These are phyloP conservation scores for Pelvicachromis taeniatus DNA, from an alignment of 2,113 vertebrate species.

Conservation along the genomic window DNA sequence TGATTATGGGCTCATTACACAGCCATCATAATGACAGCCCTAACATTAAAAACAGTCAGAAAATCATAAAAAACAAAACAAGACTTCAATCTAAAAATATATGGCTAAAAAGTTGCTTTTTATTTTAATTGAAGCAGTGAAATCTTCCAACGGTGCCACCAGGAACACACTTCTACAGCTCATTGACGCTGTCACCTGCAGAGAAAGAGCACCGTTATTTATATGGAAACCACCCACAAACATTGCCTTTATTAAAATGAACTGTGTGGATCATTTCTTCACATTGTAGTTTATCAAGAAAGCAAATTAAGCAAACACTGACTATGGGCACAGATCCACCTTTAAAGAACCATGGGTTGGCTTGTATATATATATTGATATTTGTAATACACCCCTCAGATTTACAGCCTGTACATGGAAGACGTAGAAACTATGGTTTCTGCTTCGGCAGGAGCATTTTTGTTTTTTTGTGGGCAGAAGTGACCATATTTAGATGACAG, in stretches of 20 bases:
- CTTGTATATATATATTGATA: neutral
- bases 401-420: neutral
- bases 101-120: neutral
- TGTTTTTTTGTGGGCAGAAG: no score
- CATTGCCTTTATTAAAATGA: neutral
- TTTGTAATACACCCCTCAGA: neutral
- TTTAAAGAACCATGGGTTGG: neutral
- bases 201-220: neutral
- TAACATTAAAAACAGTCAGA: neutral
- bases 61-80: neutral
- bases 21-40: neutral
- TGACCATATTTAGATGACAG: no score
- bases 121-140: neutral
- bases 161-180: conserved; percentile 6
- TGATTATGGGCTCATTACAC: neutral
- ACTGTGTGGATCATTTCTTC: neutral
- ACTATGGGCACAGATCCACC: neutral
- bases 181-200: conserved; percentile 49
- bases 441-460: no score
- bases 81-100: neutral
- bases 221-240: neutral
- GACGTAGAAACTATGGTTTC: neutral
- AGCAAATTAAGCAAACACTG: neutral
- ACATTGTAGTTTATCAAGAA: no score
- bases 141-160: neutral